Percentiles rank a stretch among this genome's conserved stretches.
phyloP scores from a whole-genome alignment of 2,113 vertebrate species.

The Cottus gobio region DNA sequence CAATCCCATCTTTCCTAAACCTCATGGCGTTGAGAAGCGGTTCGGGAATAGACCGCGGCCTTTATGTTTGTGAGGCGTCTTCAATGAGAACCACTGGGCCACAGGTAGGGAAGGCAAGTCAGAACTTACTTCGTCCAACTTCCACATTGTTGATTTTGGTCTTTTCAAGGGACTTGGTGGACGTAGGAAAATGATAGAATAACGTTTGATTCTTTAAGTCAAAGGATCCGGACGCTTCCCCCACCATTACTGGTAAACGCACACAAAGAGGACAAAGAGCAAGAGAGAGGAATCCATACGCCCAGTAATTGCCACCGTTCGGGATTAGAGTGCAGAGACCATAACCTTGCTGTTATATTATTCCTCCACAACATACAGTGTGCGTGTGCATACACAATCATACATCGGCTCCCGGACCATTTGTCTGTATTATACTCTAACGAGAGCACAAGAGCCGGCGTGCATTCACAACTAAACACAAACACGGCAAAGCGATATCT shows the following conservation, averaged over 20 bases:
- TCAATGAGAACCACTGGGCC: not conserved
- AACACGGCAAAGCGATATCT: slow-evolving; percentile 20
- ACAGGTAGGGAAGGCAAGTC: not conserved
- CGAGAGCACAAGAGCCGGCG: slow-evolving; percentile 7
- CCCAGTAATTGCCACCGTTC: slow-evolving; percentile 16
- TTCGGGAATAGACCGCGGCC: not conserved
- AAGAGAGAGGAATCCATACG: not conserved
- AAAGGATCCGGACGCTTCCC: not conserved
- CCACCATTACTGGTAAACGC: not conserved
- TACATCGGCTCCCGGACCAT: not conserved
- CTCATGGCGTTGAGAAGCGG: not conserved
- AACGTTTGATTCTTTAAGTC: not conserved
- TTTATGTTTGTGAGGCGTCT: not conserved
- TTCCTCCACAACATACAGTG: not conserved
- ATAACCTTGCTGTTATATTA: slow-evolving; percentile 1
- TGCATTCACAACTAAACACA: slow-evolving; percentile 16
- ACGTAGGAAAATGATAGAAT: not conserved
- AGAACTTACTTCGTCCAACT: not conserved
- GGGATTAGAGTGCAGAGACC: slow-evolving; percentile 10
- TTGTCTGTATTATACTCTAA: slow-evolving; percentile 32
- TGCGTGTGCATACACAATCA: not conserved
- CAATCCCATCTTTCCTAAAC: not conserved
- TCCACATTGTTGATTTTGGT: not conserved
- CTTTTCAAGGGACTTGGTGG: not conserved
- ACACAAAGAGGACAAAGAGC: not conserved